Conservation (phyloP, 2,888 invertebrate genomes). For the Campoplex nolae region DNA sequence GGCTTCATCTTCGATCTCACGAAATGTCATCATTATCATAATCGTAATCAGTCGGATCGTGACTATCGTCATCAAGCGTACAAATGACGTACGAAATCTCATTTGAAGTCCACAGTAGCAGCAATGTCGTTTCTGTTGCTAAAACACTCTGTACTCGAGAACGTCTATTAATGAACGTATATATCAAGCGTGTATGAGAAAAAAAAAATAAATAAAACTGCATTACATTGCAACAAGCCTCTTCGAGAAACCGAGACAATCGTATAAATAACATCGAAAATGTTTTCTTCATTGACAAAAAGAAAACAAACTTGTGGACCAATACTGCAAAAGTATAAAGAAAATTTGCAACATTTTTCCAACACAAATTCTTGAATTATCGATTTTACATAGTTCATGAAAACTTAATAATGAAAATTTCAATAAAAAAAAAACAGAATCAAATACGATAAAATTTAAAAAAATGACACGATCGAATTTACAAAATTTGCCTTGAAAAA, state of each 20-base stretch:
- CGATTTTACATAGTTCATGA: no score
- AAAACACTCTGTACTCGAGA: not conserved
- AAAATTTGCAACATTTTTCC: not conserved
- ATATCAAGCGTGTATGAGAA: not conserved
- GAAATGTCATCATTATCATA: slow-evolving; percentile 34
- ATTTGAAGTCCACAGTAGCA: slow-evolving; percentile 24
- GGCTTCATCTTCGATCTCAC: slow-evolving; percentile 25
- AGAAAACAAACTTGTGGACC: not conserved
- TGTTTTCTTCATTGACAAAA: not conserved
- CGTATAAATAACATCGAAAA: not conserved
- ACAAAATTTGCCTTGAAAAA: no score
- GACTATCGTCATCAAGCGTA: slow-evolving; percentile 27
- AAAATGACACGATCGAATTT: no score
- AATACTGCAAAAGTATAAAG: no score
- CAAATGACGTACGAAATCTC: slow-evolving; percentile 37
- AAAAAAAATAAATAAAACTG: not conserved
- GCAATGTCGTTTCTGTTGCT: slow-evolving; percentile 10
- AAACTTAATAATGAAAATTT: no score
- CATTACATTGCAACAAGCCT: not conserved
- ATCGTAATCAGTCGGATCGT: slow-evolving; percentile 35
- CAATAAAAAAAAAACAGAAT: no score
- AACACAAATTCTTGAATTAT: not conserved
- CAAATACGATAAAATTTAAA: no score
- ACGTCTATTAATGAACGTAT: not conserved
- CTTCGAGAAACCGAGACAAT: not conserved